Conservation (phyloP, 2,888 invertebrate species). For the Eristalis intricaria region DNA sequence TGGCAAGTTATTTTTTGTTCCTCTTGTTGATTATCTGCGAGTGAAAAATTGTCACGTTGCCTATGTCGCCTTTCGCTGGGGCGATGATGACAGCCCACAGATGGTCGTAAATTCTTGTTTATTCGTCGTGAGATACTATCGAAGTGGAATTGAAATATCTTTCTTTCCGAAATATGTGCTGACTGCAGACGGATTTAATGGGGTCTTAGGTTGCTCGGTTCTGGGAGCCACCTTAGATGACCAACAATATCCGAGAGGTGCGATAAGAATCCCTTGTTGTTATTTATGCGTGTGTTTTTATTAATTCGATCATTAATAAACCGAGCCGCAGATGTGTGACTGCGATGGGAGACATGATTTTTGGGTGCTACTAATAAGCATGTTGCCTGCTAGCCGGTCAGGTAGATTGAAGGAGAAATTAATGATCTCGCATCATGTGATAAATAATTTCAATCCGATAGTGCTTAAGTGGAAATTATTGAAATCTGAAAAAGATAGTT, state of each 20-base stretch:
- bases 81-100: constrained; percentile 61
- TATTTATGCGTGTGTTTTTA: constrained; percentile 63
- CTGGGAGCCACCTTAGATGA: constrained; percentile 56
- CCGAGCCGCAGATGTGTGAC: constrained; percentile 19
- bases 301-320: constrained; percentile 69
- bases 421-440: constrained; percentile 26
- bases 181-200: constrained; percentile 58
- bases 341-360: constrained; percentile 55
- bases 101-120: constrained; percentile 64
- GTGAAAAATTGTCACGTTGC: constrained; percentile 67
- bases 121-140: constrained; percentile 62
- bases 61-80: constrained; percentile 43
- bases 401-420: constrained; percentile 29
- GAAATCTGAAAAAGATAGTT: background rate
- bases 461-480: constrained; percentile 4
- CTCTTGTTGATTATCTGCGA: constrained; percentile 65
- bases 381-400: constrained; percentile 23
- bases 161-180: constrained; percentile 44
- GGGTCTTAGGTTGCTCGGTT: constrained; percentile 25
- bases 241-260: constrained; percentile 48
- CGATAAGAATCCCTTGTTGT: constrained; percentile 65
- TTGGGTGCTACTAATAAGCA: constrained; percentile 60
- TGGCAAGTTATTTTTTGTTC: constrained; percentile 25
- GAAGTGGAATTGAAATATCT: constrained; percentile 67
- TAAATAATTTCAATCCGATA: constrained; percentile 35